Evolutionary conservation across 2,797 vertebrate species (phyloP).

Genomic region (Enteromius unitaeniatus): DNA sequence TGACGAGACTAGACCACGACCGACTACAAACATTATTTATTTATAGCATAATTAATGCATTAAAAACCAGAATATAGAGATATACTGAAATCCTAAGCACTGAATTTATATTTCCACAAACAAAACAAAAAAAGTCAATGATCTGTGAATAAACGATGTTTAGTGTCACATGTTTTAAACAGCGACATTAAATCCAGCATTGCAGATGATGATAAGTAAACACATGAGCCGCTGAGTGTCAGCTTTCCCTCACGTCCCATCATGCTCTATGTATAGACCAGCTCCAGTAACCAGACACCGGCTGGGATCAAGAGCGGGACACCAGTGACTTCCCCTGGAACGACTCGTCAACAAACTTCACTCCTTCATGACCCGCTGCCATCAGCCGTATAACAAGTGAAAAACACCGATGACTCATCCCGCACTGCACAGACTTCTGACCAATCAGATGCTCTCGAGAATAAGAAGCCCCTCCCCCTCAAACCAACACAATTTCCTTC

Average conservation of each 20-base stretch:
- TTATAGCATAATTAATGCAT: not conserved
- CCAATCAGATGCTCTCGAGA: not conserved
- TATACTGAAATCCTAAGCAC: not conserved
- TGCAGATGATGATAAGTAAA: constrained; percentile 5
- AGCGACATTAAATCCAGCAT: no score
- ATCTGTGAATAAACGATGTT: not conserved
- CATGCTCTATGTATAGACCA: constrained; percentile 73
- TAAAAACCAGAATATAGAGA: not conserved
- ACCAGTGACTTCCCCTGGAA: constrained; percentile 11
- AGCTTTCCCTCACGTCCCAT: constrained; percentile 52
- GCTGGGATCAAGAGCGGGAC: constrained; percentile 45
- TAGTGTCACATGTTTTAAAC: not conserved
- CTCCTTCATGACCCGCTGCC: not conserved
- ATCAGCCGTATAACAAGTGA: not conserved
- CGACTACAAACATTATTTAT: not conserved
- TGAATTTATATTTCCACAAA: not conserved
- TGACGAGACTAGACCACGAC: not conserved
- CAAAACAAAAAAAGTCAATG: not conserved
- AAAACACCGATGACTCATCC: constrained; percentile 6
- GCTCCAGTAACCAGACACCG: constrained; percentile 67
- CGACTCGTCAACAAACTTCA: not conserved
- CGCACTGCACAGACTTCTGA: not conserved
- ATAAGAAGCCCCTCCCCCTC: not conserved
- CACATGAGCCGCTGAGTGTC: constrained; percentile 35
- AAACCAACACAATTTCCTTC: not conserved